A percentile compares a stretch with the other conserved stretches of the same genome.
phyloP scores from a whole-genome alignment of 2,113 vertebrate species.

The Leiothrix lutea region DNA sequence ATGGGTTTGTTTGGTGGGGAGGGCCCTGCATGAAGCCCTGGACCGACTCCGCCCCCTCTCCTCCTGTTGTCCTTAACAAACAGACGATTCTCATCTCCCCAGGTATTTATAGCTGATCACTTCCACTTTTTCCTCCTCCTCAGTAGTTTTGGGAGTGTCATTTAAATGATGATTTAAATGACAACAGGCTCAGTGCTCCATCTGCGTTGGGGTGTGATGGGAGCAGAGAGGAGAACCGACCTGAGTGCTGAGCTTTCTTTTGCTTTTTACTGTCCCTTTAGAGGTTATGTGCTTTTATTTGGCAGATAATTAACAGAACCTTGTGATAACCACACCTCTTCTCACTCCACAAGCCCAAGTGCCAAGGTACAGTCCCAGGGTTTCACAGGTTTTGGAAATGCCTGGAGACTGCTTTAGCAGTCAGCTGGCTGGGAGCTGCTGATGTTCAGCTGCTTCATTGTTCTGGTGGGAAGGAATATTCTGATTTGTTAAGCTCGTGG shows the following conservation, averaged over 20 bases:
- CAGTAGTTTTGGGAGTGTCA: not conserved
- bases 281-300: not conserved
- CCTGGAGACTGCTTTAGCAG: not conserved
- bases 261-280: not conserved
- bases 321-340: not conserved
- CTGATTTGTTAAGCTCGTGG: not conserved
- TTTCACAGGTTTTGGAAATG: not conserved
- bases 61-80: too few species aligned
- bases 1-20: not conserved
- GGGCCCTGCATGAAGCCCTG: not conserved
- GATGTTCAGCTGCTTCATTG: conserved; percentile 29
- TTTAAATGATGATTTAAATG: too few species aligned
- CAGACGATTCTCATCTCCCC: not conserved
- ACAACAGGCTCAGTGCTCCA: not conserved
- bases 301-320: not conserved
- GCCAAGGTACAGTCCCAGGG: not conserved
- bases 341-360: not conserved
- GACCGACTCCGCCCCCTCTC: not conserved
- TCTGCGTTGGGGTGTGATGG: not conserved
- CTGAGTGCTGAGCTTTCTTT: not conserved
- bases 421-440: not conserved
- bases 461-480: conserved; percentile 27
- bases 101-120: not conserved
- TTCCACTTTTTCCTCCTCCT: not conserved
- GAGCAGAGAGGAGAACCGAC: not conserved